Conservation (phyloP, 1,140 invertebrate species). For the Brachionus asplanchnoidis region DNA sequence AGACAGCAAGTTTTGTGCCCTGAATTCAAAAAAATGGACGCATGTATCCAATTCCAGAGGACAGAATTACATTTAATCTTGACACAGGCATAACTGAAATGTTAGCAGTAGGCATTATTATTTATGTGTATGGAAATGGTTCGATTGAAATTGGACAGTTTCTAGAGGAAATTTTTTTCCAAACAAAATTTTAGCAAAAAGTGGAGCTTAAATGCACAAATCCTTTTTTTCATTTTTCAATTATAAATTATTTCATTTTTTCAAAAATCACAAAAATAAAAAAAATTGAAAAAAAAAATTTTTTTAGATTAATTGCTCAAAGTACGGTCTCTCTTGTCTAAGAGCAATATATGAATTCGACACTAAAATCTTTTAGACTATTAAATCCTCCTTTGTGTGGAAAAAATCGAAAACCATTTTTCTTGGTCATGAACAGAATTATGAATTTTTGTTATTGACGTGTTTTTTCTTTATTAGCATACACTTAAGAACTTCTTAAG, state of each 20-base stretch:
- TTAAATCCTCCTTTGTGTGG: too few relatives aligned
- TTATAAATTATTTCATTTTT: background rate
- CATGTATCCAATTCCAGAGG: conserved; percentile 25
- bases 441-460: too few relatives aligned
- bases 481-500: too few relatives aligned
- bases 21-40: conserved; percentile 39
- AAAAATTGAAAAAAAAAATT: background rate
- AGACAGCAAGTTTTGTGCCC: conserved; percentile 26
- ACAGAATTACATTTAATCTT: conserved; percentile 19
- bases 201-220: background rate
- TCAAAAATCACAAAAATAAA: background rate
- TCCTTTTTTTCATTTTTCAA: background rate
- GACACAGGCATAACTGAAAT: conserved; percentile 29
- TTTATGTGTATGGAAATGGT: conserved; percentile 22
- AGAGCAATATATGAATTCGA: too few relatives aligned
- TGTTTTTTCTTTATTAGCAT: too few relatives aligned
- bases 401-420: too few relatives aligned
- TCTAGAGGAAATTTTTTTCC: background rate
- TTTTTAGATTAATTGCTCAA: background rate
- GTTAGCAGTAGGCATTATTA: conserved; percentile 14
- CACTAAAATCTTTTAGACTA: too few relatives aligned
- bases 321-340: background rate
- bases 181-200: background rate
- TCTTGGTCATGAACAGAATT: too few relatives aligned
- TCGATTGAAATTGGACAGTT: conserved; percentile 41